These are phyloP conservation scores for Elaphurus davidianus DNA, from an alignment of 2,113 vertebrate species.

Conservation along the genomic window DNA sequence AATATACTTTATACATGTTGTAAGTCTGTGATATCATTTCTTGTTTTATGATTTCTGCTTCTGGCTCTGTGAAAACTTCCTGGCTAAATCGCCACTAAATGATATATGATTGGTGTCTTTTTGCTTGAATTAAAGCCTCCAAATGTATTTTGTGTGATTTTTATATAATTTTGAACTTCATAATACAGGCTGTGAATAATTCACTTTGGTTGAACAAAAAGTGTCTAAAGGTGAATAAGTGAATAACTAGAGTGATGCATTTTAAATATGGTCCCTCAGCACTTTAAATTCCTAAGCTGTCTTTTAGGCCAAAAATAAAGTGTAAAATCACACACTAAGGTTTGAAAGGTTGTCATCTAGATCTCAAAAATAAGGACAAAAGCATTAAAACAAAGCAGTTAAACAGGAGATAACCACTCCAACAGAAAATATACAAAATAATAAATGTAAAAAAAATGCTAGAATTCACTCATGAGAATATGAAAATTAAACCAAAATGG, in stretches of 20 bases:
- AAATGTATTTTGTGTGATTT: conserved; percentile 55
- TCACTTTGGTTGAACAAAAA: conserved; percentile 44
- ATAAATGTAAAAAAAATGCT: conserved; percentile 1
- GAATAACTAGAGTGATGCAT: conserved; percentile 43
- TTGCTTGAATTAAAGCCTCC: conserved; percentile 52
- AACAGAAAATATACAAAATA: background rate
- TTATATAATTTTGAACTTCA: conserved; percentile 51
- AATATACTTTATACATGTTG: background rate
- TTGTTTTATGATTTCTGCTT: conserved; percentile 29
- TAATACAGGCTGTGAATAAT: conserved; percentile 61
- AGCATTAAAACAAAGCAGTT: background rate
- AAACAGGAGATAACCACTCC: background rate
- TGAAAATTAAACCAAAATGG: background rate
- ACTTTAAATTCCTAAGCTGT: conserved; percentile 47
- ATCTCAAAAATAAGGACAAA: conserved; percentile 27
- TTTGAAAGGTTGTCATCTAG: conserved; percentile 38
- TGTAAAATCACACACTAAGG: background rate
- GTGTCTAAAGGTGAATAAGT: conserved; percentile 45
- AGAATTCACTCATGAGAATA: background rate
- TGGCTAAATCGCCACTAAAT: conserved; percentile 22
- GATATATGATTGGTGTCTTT: background rate
- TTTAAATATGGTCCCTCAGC: conserved; percentile 46
- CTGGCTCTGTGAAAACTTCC: conserved; percentile 37
- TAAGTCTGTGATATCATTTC: background rate
- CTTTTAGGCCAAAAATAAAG: conserved; percentile 43